Base-by-base conservation (phyloP, 2,888 invertebrate species). In the Pterobdella sp. region DNA sequence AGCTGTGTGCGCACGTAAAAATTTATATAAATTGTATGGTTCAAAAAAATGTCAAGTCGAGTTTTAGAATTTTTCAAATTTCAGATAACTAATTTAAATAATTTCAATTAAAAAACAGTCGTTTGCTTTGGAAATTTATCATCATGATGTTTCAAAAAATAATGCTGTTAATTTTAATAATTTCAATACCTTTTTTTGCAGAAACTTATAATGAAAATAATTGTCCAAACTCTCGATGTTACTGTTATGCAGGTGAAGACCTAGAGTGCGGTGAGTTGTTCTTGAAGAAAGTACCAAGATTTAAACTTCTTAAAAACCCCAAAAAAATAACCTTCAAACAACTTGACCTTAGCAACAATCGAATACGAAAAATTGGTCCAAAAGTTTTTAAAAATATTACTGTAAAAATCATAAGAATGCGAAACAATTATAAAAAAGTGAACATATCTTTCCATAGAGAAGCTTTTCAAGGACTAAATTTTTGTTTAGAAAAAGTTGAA, bases 391-490 rank as follows among this genome's bases (percentile, higher is more conserved):
- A 60, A 22, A 72, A 75, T 31, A n/a, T 77, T 0, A n/a, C 36
- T 14, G 75, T 76, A n/a, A 37, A 31, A n/a, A 66, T 71, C 32
- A 64, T 77, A 18, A 75, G 72, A 65, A 72, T 77, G 36, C 72
- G 75, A 69, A n/a, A 69, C 22, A 77, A 77, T 56, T 18, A 52
- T 1, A 63, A 52, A 1, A 71, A 72, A 29, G 52, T 64, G 22
- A 68, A 73, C 52, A 22, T 77, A 31, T 42, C 35, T 2, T 60
- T 78, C 31, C 68, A 74, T 65, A 66, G 72, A 26, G 68, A 73
- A 34, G 74, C 77, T 14, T 76, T 77, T 56, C 69, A 72, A 26
- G 76, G 77, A n/a, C 72, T 77, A 35, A 75, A 74, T 37, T 37
- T 73, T 22, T 68, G 37, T 22, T 68, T 76, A 29, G 74, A 74